Evolutionary conservation across 2,888 invertebrate species (phyloP), one percentile per base, ranked within the genome.

Genomic region (Apodemia hepburni): DNA sequence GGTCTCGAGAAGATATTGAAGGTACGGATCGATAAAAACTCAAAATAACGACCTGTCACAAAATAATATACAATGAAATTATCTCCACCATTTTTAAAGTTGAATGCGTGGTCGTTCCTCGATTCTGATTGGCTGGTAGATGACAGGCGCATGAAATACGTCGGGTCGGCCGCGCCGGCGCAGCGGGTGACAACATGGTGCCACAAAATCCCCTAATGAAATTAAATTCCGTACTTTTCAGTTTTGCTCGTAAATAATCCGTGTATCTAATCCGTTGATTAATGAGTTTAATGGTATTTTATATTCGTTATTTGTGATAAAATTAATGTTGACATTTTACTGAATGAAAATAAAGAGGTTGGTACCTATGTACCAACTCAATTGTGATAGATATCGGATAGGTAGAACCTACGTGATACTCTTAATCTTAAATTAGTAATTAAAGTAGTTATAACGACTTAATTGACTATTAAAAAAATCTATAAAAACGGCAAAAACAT

Each of bases 31-130:
- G 79, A 88, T 89, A 90, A 88, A 90, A 85, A 82, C 72, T 83
- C 77, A 75, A 87, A 91, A 87, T 90, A 90, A 91, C 87, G 89
- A 89, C 91, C 91, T 90, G 91, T 91, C 91, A 90, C 90, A 84
- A 89, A 77, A 88, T 89, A 90, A 90, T 89, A 87, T 91, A 91
- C 87, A 89, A 87, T 87, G 85, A 87, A 87, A 88, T 89, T 87
- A 90, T 90, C 89, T 90, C 85, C 84, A 86, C 88, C 91, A 90
- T 90, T 87, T 87, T 89, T 80, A 85, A 88, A 87, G 74, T 80
- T 79, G 78, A 86, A 82, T 86, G 84, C 80, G 74, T 72, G 73
- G 71, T 69, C 70, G 70, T 66, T 69, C 66, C 85, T 78, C 75
- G 74, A 67, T 66, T 70, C 75, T 74, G 71, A 91, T 91, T 91